Percentiles rank a stretch among this genome's conserved stretches.
These are phyloP conservation scores for Chondrosia reniformis DNA, from an alignment of 37 sponge, comb jelly and placozoan species.

Conservation along the genomic window DNA sequence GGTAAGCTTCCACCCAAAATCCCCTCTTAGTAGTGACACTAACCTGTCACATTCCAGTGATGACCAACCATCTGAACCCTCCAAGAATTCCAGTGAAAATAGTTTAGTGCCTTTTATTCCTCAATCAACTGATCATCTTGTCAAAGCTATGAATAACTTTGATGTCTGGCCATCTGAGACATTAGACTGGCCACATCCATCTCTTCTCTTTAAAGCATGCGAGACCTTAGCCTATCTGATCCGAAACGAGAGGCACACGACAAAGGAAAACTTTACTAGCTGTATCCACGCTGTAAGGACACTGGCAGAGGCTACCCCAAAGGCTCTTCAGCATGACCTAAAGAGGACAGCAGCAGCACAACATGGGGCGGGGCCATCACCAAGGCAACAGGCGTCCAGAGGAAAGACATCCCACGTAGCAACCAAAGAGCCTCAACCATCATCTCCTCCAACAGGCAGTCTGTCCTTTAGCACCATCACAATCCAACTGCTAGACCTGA, in stretches of 20 bases:
- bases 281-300: constrained; percentile 57
- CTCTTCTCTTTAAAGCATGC: constrained; percentile 48
- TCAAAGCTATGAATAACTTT: background rate
- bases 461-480: constrained; percentile 35
- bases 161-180: constrained; percentile 16
- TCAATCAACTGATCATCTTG: background rate
- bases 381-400: background rate
- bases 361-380: background rate
- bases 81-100: too few species aligned
- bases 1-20: background rate
- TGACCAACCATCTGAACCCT: too few species aligned
- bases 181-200: constrained; percentile 1
- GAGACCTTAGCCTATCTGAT: constrained; percentile 37
- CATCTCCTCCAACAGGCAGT: too few species aligned
- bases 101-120: too few species aligned
- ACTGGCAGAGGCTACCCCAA: constrained; percentile 42
- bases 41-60: too few species aligned
- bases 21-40: background rate
- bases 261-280: constrained; percentile 48
- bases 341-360: background rate
- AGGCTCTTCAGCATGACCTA: constrained; percentile 41
- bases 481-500: constrained; percentile 71
- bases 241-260: constrained; percentile 23
- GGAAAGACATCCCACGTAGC: background rate
- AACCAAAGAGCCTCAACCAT: background rate